Base-by-base conservation (phyloP, 2,797 vertebrate genomes). In the Lutjanus campechanus region DNA sequence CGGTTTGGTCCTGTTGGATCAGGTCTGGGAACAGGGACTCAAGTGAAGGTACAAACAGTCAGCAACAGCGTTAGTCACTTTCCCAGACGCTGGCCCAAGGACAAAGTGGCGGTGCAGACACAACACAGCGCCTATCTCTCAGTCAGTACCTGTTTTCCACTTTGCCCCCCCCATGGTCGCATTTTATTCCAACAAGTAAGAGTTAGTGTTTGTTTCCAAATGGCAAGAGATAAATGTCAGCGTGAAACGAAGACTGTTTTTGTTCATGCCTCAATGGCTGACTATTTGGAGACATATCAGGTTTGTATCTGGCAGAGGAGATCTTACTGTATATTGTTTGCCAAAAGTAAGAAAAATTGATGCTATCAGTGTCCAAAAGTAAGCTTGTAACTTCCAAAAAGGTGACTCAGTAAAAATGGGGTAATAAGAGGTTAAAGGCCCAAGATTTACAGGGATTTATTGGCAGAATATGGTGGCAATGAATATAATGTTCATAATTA, bases 21-120 rank as follows among this genome's bases (percentile, higher is more conserved):
- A 43, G 68, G 54, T 67, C 77, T 80, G 70, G 82, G 81, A 94
- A 83, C 67, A 78, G 77, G 50, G 75, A 59, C 59, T 59, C 70
- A 78, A 76, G 65, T 73, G 66, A 73, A 73, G 73, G 76, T 72
- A 85, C 76, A 79, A 63, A 76, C 67, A 73, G 75, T 70, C 54
- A 58, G 49, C n/a, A 79, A 68, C 62, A 71, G 59, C 51, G 62
- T 63, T 1, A 50, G 56, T 44, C 58, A 47, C 53, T 84, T 87
- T 91, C 77, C 78, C 77, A 85, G 64, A 81, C 59, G 60, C 54
- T n/a, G 46, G 61, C 68, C 60, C 78, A 81, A 83, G 79, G 80
- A 87, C 85, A 87, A 83, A 76, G 63, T 78, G 81, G 71, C 79
- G 73, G 71, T 63, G 36, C 58, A 87, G 81, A 88, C 85, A 82